These are phyloP conservation scores for Agrochola circellaris DNA, from an alignment of 2,888 invertebrate species.

Conservation along the genomic window DNA sequence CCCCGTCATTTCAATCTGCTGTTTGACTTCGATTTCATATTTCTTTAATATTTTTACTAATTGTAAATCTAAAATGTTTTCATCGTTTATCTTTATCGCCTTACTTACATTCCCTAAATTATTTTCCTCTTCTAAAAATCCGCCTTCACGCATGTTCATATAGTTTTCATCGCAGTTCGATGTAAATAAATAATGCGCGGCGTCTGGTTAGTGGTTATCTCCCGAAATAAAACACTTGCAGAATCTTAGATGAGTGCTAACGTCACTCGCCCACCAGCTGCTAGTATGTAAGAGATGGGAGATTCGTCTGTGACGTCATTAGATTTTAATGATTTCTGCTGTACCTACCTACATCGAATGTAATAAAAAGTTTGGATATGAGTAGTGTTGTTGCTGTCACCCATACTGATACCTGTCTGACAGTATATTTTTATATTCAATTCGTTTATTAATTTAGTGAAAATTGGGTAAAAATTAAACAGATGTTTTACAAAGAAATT, in stretches of 20 bases:
- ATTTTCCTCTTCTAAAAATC: slow-evolving; percentile 3
- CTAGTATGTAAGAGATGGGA: not conserved
- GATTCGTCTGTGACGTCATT: slow-evolving; percentile 40
- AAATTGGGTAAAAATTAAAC: no score
- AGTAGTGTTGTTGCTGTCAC: not conserved
- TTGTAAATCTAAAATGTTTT: not conserved
- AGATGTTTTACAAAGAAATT: no score
- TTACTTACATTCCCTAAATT: slow-evolving; percentile 3
- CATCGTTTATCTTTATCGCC: slow-evolving; percentile 11
- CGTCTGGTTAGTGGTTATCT: slow-evolving; percentile 67
- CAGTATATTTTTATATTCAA: no score
- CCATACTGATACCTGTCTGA: not conserved
- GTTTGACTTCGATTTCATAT: not conserved
- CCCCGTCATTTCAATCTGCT: not conserved
- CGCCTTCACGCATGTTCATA: slow-evolving; percentile 59
- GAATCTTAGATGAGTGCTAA: slow-evolving; percentile 51
- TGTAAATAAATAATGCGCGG: slow-evolving; percentile 69
- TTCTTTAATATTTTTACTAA: not conserved
- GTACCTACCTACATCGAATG: not conserved
- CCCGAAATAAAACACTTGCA: slow-evolving; percentile 68
- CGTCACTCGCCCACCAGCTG: slow-evolving; percentile 62
- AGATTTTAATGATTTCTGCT: not conserved
- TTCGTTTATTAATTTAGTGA: no score
- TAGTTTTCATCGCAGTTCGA: slow-evolving; percentile 66
- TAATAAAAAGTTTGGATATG: not conserved